phyloP scores from a whole-genome alignment of 2,888 invertebrate genomes.

The Oligia latruncula region DNA sequence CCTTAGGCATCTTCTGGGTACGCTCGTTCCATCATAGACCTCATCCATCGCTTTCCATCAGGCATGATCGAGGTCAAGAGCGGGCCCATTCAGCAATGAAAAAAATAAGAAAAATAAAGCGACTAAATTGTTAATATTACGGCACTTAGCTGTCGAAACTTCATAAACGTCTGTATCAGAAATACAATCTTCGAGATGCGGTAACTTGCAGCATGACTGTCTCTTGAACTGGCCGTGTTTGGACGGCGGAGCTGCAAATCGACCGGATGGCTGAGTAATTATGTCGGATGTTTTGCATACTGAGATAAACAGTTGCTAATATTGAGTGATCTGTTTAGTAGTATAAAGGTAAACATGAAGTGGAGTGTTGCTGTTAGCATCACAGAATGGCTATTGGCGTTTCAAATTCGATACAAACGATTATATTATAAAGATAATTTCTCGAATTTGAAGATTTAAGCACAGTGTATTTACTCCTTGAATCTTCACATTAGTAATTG shows the following conservation, averaged over 20 bases:
- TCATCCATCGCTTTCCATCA: no score
- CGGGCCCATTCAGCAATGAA: no score
- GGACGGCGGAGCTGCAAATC: conserved; percentile 52
- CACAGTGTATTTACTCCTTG: background rate
- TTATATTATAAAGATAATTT: background rate
- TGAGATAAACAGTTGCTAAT: conserved; percentile 49
- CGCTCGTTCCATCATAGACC: no score
- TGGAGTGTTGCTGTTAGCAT: background rate
- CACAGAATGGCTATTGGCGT: background rate
- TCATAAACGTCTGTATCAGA: conserved; percentile 29
- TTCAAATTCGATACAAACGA: background rate
- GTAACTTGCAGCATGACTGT: conserved; percentile 1
- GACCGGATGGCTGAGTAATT: conserved; percentile 61
- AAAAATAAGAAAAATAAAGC: no score
- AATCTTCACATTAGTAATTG: background rate
- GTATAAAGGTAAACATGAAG: background rate
- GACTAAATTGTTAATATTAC: background rate
- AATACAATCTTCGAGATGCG: conserved; percentile 24
- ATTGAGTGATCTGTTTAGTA: conserved; percentile 45
- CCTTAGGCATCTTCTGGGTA: no score
- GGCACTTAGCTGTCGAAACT: conserved; percentile 1
- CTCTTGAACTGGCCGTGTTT: conserved; percentile 57
- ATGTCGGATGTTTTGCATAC: conserved; percentile 59
- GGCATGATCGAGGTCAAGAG: no score
- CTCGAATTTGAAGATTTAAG: background rate